These are phyloP conservation scores for Papilio elwesi DNA, from an alignment of 2,888 invertebrate species.

Conservation along the genomic window DNA sequence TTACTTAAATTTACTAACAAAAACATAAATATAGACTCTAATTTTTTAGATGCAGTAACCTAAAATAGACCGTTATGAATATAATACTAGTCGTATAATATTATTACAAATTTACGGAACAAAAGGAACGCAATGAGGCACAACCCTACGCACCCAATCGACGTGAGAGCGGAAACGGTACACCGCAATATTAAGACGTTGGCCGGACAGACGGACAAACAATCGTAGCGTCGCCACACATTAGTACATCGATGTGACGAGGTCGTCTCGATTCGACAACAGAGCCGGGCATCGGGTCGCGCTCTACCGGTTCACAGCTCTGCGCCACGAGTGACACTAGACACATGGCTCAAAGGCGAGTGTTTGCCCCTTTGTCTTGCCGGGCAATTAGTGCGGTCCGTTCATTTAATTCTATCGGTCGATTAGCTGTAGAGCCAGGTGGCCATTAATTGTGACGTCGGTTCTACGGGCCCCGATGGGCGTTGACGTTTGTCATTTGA, in stretches of 20 bases:
- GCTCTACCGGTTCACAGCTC: constrained; percentile 61
- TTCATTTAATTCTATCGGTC: constrained; percentile 84
- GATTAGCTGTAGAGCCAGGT: constrained; percentile 79
- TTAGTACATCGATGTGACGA: constrained; percentile 21
- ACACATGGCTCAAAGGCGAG: constrained; percentile 78
- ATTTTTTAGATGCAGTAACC: too few species aligned
- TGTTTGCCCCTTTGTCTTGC: constrained; percentile 84
- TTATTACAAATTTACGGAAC: too few species aligned
- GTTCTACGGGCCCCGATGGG: constrained; percentile 68
- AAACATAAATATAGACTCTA: too few species aligned
- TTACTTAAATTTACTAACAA: too few species aligned
- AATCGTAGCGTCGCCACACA: constrained; percentile 20
- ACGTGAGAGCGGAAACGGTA: constrained; percentile 11
- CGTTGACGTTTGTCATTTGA: constrained; percentile 59
- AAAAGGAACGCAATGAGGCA: neutral
- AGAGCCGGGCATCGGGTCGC: constrained; percentile 52
- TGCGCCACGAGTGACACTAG: constrained; percentile 80
- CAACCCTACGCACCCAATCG: constrained; percentile 1
- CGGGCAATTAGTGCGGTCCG: constrained; percentile 82
- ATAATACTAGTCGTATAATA: neutral
- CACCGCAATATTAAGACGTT: constrained; percentile 29
- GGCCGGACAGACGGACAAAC: constrained; percentile 28
- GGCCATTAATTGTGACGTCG: constrained; percentile 79
- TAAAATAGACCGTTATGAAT: neutral
- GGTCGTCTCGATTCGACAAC: constrained; percentile 52